A percentile compares a stretch with the other conserved stretches of the same genome.
These are phyloP conservation scores for Eristalis intricaria DNA, from an alignment of 2,888 invertebrate genomes.

Conservation along the genomic window DNA sequence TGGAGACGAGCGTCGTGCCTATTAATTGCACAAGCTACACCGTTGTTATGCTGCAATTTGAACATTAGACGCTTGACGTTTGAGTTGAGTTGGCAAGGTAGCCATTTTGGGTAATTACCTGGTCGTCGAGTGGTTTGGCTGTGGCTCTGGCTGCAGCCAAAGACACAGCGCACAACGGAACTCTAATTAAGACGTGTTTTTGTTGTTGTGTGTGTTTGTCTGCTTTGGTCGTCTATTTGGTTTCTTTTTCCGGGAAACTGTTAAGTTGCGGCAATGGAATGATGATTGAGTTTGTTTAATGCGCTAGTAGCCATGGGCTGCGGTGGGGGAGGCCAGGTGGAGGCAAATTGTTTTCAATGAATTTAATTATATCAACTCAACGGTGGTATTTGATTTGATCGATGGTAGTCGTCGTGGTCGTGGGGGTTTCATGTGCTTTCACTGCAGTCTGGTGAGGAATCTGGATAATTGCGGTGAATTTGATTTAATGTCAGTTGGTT, in stretches of 20 bases:
- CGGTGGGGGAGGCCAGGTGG: background rate
- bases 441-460: background rate
- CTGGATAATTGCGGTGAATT: too few relatives aligned
- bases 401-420: background rate
- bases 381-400: background rate
- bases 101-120: constrained; percentile 55
- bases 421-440: background rate
- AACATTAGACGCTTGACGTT: constrained; percentile 39
- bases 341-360: background rate
- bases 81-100: constrained; percentile 46
- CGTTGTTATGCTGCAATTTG: constrained; percentile 11
- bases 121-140: constrained; percentile 23
- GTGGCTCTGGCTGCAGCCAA: constrained; percentile 14
- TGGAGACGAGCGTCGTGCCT: background rate
- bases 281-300: constrained; percentile 13
- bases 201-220: background rate
- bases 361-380: background rate
- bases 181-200: constrained; percentile 42
- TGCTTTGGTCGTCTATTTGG: background rate
- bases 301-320: background rate
- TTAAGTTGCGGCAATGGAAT: constrained; percentile 39
- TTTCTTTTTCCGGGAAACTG: constrained; percentile 6
- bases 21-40: constrained; percentile 42
- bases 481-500: too few relatives aligned
- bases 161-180: constrained; percentile 21